Conservation (phyloP, 2,113 vertebrate species). For the Guaruba guarouba region DNA sequence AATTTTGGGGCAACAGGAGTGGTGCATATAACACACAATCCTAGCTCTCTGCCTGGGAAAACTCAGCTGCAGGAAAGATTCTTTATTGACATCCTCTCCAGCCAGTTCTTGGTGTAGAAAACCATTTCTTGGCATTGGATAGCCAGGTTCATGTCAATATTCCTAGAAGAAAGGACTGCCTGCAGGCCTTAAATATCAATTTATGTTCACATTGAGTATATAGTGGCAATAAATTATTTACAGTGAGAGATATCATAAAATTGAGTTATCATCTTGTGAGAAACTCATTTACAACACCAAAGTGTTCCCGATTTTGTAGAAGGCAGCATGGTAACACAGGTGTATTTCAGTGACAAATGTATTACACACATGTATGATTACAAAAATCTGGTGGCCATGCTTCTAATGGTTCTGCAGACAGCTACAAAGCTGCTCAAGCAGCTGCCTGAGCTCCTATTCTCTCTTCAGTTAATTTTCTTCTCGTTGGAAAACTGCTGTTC, state of each 20-base stretch:
- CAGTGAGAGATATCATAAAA: background rate
- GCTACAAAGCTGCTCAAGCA: background rate
- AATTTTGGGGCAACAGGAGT: background rate
- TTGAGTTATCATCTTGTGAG: background rate
- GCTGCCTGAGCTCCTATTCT: background rate
- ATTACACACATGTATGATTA: background rate
- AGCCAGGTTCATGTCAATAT: background rate
- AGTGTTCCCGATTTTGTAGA: background rate
- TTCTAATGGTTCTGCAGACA: background rate
- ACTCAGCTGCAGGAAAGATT: background rate
- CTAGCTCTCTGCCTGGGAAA: background rate
- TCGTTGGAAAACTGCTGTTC: background rate
- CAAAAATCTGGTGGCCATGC: background rate
- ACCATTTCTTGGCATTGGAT: background rate
- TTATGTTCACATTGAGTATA: background rate
- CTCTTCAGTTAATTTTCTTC: background rate
- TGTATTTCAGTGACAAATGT: background rate
- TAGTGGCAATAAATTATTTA: background rate
- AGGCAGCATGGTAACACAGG: background rate
- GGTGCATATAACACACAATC: background rate
- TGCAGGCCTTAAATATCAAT: background rate
- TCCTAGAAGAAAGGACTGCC: background rate
- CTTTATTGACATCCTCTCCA: background rate
- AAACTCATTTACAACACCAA: background rate
- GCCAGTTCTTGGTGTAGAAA: background rate